phyloP scores from a whole-genome alignment of 2,888 invertebrate genomes.

The Neelides folsomi region DNA sequence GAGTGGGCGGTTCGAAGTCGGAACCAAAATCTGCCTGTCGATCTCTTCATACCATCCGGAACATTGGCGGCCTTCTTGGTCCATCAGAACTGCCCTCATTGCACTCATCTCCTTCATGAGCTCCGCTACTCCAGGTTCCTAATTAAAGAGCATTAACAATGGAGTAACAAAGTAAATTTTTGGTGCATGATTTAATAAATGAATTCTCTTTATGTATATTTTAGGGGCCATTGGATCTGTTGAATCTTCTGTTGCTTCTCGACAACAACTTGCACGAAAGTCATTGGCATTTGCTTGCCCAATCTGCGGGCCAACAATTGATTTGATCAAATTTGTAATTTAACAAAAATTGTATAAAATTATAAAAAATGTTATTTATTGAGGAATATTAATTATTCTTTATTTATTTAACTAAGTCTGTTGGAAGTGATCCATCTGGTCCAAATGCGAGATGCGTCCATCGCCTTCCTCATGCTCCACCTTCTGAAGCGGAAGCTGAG shows the following conservation, averaged over 20 bases:
- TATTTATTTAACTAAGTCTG: no score
- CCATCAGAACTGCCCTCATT: slow-evolving; percentile 77
- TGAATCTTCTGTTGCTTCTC: slow-evolving; percentile 73
- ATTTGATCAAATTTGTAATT: slow-evolving; percentile 12
- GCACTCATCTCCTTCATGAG: slow-evolving; percentile 93
- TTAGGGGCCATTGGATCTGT: slow-evolving; percentile 82
- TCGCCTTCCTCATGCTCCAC: no score
- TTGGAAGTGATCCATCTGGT: no score
- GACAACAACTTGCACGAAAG: slow-evolving; percentile 64
- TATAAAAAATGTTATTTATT: not conserved
- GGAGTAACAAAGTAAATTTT: no score
- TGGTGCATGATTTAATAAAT: no score
- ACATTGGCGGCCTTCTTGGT: slow-evolving; percentile 96
- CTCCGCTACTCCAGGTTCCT: slow-evolving; percentile 46
- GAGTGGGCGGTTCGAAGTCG: slow-evolving; percentile 82
- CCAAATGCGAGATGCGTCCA: no score
- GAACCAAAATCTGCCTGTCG: slow-evolving; percentile 87
- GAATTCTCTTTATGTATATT: slow-evolving; percentile 35
- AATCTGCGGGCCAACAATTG: slow-evolving; percentile 43
- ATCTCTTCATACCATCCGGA: slow-evolving; percentile 96
- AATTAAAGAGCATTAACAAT: no score
- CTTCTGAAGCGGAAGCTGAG: no score
- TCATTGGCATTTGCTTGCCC: slow-evolving; percentile 52
- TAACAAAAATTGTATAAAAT: no score
- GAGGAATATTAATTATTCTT: no score